Conservation (phyloP, 2,888 invertebrate species). For the Orchesellides sinensis region DNA sequence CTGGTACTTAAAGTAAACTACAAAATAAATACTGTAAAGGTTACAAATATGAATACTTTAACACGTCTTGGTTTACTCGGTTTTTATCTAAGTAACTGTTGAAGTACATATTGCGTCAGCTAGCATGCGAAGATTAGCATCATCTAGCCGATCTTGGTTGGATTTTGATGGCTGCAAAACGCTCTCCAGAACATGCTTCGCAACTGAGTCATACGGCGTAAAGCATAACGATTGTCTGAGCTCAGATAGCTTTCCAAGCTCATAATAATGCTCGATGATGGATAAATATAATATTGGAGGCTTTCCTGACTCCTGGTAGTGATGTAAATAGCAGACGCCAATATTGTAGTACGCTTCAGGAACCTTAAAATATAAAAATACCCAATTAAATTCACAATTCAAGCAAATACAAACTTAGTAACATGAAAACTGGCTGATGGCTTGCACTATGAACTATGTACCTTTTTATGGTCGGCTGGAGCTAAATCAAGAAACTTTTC, state of each 20-base stretch:
- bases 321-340: not conserved
- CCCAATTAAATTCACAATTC: not conserved
- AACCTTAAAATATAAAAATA: not conserved
- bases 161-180: no score
- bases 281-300: not conserved
- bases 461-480: conserved; percentile 13
- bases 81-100: no score
- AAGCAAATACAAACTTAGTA: not conserved
- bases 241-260: not conserved
- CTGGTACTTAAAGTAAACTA: no score
- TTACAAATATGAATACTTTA: no score
- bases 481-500: conserved; percentile 12
- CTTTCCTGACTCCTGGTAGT: not conserved
- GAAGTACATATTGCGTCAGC: no score
- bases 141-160: no score
- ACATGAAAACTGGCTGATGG: no score
- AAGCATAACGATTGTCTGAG: not conserved
- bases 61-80: no score
- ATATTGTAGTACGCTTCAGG: conserved; percentile 30
- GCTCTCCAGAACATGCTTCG: not conserved
- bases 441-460: no score
- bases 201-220: not conserved
- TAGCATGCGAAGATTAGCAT: no score
- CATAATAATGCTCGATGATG: not conserved
- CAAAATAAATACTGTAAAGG: no score